Percentiles rank a stretch among this genome's conserved stretches.
These are phyloP conservation scores for Ceratotherium simum DNA, from an alignment of 2,113 vertebrate species.

Conservation along the genomic window DNA sequence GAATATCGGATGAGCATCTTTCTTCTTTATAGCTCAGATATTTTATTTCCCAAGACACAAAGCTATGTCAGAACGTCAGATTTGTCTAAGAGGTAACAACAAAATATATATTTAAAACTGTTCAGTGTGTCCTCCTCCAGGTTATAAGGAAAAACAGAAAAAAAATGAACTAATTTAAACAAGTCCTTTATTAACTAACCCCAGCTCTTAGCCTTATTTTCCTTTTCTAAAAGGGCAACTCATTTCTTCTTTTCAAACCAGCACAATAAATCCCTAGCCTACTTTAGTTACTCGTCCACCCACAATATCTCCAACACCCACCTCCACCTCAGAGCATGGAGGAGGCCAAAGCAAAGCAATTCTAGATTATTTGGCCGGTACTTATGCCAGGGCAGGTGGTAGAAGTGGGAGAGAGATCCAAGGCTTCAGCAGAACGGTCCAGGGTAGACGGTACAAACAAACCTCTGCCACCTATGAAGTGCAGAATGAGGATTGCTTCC, in stretches of 20 bases:
- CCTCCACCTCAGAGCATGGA: fast-evolving
- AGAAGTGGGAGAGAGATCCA: neutral
- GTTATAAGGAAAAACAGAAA: neutral
- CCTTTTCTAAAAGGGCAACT: neutral
- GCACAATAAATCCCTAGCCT: neutral
- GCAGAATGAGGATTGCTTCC: neutral
- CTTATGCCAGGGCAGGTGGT: neutral
- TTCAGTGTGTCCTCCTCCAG: neutral
- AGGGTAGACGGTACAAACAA: neutral
- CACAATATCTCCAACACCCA: neutral
- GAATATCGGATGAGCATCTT: too few relatives aligned
- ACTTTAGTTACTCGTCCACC: neutral
- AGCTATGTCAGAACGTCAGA: neutral
- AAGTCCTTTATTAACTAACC: neutral
- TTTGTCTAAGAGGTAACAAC: neutral
- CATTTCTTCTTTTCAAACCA: neutral
- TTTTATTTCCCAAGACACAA: neutral
- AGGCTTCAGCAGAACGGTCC: neutral
- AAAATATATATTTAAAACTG: neutral
- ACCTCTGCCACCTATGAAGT: neutral
- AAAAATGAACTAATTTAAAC: neutral
- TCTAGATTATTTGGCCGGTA: neutral
- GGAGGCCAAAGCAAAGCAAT: neutral
- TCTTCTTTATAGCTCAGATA: neutral
- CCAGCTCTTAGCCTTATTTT: neutral